Percentiles rank a stretch among this genome's conserved stretches.
These are phyloP conservation scores for Melipona beecheii DNA, from an alignment of 2,888 invertebrate genomes.

Conservation along the genomic window DNA sequence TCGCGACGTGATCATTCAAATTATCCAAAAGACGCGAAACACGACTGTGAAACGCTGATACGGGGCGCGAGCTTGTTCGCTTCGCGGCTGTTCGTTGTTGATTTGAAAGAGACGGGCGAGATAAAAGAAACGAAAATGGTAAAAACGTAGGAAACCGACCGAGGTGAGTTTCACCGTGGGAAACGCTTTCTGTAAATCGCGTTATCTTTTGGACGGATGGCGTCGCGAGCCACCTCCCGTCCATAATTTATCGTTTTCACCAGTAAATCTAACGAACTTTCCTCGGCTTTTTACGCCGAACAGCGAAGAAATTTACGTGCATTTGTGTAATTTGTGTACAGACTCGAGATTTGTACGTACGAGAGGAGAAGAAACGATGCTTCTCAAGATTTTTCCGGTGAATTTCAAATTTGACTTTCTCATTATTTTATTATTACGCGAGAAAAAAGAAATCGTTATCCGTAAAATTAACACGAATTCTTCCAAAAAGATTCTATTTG, in stretches of 20 bases:
- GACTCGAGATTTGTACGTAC: neutral
- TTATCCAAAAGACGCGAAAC: neutral
- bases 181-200: neutral
- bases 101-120: slow-evolving; percentile 16
- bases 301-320: neutral
- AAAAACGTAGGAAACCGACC: neutral
- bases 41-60: slow-evolving; percentile 19
- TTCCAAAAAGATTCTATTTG: too few relatives aligned
- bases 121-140: slow-evolving; percentile 1
- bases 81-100: slow-evolving; percentile 12
- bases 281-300: neutral
- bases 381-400: too few relatives aligned
- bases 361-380: too few relatives aligned
- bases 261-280: neutral
- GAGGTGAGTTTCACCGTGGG: neutral
- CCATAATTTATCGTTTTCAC: neutral
- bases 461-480: too few relatives aligned
- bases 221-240: neutral
- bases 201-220: neutral
- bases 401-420: too few relatives aligned
- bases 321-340: neutral
- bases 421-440: too few relatives aligned
- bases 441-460: too few relatives aligned
- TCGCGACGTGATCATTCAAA: neutral
- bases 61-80: slow-evolving; percentile 2